phyloP scores from a whole-genome alignment of 2,113 vertebrate genomes.

The Saccopteryx leptura region DNA sequence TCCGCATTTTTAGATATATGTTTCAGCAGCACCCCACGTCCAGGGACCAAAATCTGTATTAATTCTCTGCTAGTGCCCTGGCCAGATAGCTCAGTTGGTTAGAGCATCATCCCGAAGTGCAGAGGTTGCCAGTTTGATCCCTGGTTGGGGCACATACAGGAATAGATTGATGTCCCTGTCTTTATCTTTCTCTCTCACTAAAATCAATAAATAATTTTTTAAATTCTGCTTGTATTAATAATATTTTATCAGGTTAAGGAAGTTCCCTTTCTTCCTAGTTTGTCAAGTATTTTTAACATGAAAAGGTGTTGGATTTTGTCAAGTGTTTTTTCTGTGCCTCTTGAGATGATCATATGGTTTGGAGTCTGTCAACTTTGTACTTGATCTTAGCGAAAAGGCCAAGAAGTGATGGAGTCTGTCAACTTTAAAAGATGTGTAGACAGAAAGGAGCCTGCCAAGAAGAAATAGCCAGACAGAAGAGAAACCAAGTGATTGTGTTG shows the following conservation, averaged over 20 bases:
- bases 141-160: too few relatives aligned
- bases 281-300: neutral
- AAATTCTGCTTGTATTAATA: neutral
- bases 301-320: neutral
- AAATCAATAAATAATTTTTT: too few relatives aligned
- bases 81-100: too few relatives aligned
- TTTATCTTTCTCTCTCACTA: too few relatives aligned
- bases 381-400: too few relatives aligned
- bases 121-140: too few relatives aligned
- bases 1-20: neutral
- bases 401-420: neutral
- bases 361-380: neutral
- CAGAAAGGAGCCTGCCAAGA: neutral
- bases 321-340: neutral
- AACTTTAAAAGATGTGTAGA: neutral
- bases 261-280: neutral
- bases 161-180: too few relatives aligned
- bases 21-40: neutral
- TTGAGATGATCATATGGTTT: neutral
- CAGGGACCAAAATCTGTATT: neutral
- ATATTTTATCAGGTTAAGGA: neutral
- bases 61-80: neutral
- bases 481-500: neutral
- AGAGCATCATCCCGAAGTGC: too few relatives aligned
- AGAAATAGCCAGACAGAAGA: neutral